Evolutionary conservation across 2,113 vertebrate species (phyloP), one percentile per base, ranked within the genome.

Genomic region (Burhinus oedicnemus): DNA sequence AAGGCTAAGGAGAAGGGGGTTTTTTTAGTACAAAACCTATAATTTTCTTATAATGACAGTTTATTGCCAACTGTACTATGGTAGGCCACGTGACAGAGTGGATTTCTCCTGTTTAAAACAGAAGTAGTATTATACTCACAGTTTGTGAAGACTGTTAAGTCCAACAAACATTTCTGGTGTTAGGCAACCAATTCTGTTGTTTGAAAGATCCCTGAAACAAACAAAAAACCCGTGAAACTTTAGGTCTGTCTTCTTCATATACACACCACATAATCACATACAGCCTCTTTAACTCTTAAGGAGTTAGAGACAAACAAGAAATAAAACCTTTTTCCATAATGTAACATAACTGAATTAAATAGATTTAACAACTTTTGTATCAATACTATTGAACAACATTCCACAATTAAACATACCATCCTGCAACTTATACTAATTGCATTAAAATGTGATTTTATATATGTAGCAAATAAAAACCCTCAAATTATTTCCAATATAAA

Each of bases 121-220:
- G 54, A 89, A 65, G 27, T 44, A 6, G 16, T 47, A 29, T 45
- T 64, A 91, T 97, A 99, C 99, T 99, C 97, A 99, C 99, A 99
- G 93, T 98, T 99, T 99, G 51, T 98, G 98, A 91, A 99, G 98
- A 94, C 88, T 98, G 94, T 96, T 97, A 94, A 99, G 98, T 97
- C 98, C 98, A 38, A 97, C 80, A 97, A 99, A 99, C 98, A 99
- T 99, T 96, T 99, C 98, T 89, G 99, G 97, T 84, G 98, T 98
- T 75, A 99, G 97, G 89, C 99, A 99, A 94, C 99, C 99, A 96
- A 99, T 99, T 97, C 99, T 98, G 94, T 99, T 99, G 97, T 99
- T 99, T 75, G 99, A 99, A 84, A 99, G 98, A 97, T 99, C 99
- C 91, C 99, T 99, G 80, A 34, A 97, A 98, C n/a, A 92, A 97